A percentile compares a stretch with the other conserved stretches of the same genome.
Conservation (phyloP, 2,113 vertebrate species). For the Rhombomys opimus region DNA sequence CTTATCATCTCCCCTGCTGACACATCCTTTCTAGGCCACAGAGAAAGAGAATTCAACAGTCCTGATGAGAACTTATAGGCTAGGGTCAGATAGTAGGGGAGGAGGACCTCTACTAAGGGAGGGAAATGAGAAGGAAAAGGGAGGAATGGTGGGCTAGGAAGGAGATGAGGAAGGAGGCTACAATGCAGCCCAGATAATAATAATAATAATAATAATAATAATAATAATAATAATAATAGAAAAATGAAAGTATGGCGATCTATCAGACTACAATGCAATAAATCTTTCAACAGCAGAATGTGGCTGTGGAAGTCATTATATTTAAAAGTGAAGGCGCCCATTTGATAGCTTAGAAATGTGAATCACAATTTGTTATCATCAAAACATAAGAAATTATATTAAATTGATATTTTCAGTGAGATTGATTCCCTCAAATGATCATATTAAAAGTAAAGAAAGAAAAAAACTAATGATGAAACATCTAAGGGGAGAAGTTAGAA, state of each 20-base stretch:
- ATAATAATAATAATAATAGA: too few relatives aligned
- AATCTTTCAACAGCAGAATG: neutral
- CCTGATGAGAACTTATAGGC: too few relatives aligned
- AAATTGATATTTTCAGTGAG: neutral
- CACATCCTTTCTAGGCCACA: too few relatives aligned
- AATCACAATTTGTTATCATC: neutral
- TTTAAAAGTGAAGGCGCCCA: neutral
- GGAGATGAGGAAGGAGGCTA: too few relatives aligned
- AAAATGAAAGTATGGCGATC: neutral
- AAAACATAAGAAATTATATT: neutral
- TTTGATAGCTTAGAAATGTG: neutral
- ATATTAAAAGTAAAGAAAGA: neutral
- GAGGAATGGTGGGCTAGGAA: too few relatives aligned
- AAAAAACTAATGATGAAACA: neutral
- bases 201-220: too few relatives aligned
- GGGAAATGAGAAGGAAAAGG: too few relatives aligned
- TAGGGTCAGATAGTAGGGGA: too few relatives aligned
- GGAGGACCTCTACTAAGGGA: too few relatives aligned
- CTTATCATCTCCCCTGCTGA: too few relatives aligned
- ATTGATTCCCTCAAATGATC: neutral
- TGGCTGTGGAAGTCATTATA: neutral
- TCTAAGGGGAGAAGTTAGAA: neutral
- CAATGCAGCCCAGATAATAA: too few relatives aligned
- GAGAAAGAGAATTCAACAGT: too few relatives aligned
- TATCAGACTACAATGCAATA: neutral